phyloP scores from a whole-genome alignment of 2,113 vertebrate species.

The Nipponia nippon region DNA sequence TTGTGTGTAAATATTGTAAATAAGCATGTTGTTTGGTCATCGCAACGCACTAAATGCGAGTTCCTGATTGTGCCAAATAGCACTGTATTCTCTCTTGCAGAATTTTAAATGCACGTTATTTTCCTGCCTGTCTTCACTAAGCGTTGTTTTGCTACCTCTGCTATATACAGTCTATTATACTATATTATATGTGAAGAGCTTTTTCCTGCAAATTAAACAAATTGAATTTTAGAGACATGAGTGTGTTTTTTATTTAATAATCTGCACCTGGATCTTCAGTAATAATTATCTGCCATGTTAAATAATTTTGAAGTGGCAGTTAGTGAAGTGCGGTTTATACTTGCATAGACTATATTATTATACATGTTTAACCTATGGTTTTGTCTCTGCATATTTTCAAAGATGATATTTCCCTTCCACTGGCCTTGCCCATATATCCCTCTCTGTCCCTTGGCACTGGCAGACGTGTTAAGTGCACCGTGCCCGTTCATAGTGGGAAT shows the following conservation, averaged over 20 bases:
- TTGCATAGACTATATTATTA: background rate
- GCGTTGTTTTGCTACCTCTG: background rate
- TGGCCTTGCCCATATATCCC: conserved; percentile 98
- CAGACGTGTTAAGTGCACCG: conserved; percentile 93
- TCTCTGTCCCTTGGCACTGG: conserved; percentile 93
- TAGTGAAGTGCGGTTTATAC: background rate
- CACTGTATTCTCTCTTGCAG: background rate
- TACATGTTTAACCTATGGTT: background rate
- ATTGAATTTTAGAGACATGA: background rate
- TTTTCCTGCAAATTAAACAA: background rate
- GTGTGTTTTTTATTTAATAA: background rate
- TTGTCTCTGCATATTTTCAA: conserved; percentile 19
- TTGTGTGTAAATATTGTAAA: background rate
- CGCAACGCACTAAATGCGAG: background rate
- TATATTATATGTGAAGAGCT: background rate
- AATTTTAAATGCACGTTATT: background rate
- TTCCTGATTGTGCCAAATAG: background rate
- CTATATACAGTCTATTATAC: background rate
- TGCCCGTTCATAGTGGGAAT: conserved; percentile 98
- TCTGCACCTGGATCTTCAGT: background rate
- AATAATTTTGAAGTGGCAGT: background rate
- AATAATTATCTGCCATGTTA: background rate
- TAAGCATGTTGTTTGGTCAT: background rate
- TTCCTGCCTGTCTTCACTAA: background rate
- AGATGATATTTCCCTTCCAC: conserved; percentile 99